phyloP scores from a whole-genome alignment of 2,797 vertebrate species.

The Enteromius trimaculatus region DNA sequence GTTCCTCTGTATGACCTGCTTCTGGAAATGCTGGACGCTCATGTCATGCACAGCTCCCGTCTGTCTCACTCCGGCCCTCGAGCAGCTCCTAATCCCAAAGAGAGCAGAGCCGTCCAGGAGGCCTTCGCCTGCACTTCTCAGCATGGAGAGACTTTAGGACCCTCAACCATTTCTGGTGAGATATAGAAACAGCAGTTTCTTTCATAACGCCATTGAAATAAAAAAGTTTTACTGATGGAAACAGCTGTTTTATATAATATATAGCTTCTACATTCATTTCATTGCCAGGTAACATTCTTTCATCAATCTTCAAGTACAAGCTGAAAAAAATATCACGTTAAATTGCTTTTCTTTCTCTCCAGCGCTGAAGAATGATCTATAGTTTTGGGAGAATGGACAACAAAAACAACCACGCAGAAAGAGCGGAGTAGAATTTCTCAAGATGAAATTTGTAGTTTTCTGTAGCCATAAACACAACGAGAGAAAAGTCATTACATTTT shows the following conservation, averaged over 20 bases:
- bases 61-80: slow-evolving; percentile 68
- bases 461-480: too few relatives aligned
- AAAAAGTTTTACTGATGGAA: not conserved
- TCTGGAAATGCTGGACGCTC: slow-evolving; percentile 96
- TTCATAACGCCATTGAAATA: not conserved
- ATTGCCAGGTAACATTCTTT: not conserved
- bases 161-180: slow-evolving; percentile 42
- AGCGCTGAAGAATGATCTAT: not conserved
- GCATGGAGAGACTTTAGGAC: slow-evolving; percentile 40
- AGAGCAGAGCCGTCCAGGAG: slow-evolving; percentile 16
- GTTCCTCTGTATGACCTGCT: slow-evolving; percentile 95
- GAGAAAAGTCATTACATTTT: not conserved
- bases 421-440: not conserved
- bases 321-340: not conserved
- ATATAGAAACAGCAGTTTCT: too few relatives aligned
- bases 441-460: not conserved
- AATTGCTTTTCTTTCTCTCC: not conserved
- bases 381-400: not conserved
- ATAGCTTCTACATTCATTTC: too few relatives aligned
- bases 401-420: not conserved
- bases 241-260: not conserved
- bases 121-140: slow-evolving; percentile 15
- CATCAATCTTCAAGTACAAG: not conserved
- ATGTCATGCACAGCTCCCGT: slow-evolving; percentile 85
- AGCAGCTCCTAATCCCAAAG: slow-evolving; percentile 45